phyloP scores from a whole-genome alignment of 2,888 invertebrate species.

The Andrena haemorrhoa region DNA sequence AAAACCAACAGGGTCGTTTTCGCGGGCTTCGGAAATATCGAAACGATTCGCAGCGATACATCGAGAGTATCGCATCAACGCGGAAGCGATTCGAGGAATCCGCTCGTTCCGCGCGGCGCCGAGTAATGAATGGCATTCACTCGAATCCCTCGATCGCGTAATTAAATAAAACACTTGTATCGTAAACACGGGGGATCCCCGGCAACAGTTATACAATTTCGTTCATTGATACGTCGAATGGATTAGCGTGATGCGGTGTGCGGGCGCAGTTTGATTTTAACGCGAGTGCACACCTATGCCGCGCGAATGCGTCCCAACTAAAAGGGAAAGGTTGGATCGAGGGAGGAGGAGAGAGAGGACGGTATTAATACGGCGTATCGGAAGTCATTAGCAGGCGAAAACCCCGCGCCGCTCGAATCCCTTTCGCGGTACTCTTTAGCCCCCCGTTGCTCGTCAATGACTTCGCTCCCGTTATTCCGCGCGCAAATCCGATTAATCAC shows the following conservation, averaged over 20 bases:
- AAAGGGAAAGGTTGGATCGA: neutral
- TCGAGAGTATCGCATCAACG: neutral
- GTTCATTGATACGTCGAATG: conserved; percentile 12
- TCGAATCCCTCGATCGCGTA: neutral
- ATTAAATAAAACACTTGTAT: conserved; percentile 31
- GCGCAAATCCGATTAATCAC: conserved; percentile 17
- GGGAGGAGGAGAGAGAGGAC: neutral
- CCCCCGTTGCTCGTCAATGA: neutral
- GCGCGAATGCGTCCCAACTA: neutral
- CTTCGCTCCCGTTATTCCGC: neutral
- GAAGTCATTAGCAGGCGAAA: conserved; percentile 38
- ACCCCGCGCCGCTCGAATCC: neutral
- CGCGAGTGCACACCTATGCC: neutral
- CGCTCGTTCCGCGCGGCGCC: neutral
- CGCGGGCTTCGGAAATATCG: neutral
- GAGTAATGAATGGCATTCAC: neutral
- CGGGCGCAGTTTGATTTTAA: neutral
- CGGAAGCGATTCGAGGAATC: neutral
- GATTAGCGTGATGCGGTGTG: neutral
- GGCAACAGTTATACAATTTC: conserved; percentile 4
- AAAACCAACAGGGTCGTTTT: conserved; percentile 15
- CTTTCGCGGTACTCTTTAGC: conserved; percentile 3
- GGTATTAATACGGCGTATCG: conserved; percentile 22
- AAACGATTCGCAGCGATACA: neutral
- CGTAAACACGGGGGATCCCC: conserved; percentile 1